phyloP scores from a whole-genome alignment of 2,797 vertebrate species.

The Astyanax mexicanus region DNA sequence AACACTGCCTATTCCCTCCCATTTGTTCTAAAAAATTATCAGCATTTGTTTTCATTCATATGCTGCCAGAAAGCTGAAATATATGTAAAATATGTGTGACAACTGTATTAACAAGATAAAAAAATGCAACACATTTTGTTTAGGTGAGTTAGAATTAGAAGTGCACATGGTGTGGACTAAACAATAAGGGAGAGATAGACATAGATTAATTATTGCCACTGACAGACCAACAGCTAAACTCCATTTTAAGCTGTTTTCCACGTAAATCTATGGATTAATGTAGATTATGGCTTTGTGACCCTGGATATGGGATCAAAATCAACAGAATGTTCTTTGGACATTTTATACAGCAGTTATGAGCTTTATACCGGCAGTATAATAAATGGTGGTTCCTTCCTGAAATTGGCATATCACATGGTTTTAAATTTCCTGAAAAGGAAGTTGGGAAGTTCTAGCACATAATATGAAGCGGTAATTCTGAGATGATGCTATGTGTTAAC shows the following conservation, averaged over 20 bases:
- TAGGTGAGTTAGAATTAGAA: not conserved
- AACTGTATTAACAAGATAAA: not conserved
- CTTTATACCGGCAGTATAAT: no score
- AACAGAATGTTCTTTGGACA: no score
- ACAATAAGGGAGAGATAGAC: not conserved
- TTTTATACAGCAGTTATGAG: no score
- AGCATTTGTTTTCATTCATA: not conserved
- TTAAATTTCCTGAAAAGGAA: not conserved
- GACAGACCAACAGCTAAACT: not conserved
- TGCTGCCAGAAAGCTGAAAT: no score
- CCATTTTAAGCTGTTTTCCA: not conserved
- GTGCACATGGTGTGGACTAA: not conserved
- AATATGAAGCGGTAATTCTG: not conserved
- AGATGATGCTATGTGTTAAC: not conserved
- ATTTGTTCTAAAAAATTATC: not conserved
- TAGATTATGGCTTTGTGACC: constrained; percentile 6
- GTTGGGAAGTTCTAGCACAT: not conserved
- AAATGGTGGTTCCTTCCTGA: not conserved
- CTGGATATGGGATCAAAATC: not conserved
- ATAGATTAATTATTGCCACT: not conserved
- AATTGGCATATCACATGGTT: no score
- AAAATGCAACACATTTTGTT: not conserved
- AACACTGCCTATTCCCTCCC: not conserved
- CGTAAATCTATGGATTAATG: not conserved
- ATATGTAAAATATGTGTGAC: not conserved